Conservation (phyloP, 1,140 invertebrate species). For the Schmidtea mediterranea region DNA sequence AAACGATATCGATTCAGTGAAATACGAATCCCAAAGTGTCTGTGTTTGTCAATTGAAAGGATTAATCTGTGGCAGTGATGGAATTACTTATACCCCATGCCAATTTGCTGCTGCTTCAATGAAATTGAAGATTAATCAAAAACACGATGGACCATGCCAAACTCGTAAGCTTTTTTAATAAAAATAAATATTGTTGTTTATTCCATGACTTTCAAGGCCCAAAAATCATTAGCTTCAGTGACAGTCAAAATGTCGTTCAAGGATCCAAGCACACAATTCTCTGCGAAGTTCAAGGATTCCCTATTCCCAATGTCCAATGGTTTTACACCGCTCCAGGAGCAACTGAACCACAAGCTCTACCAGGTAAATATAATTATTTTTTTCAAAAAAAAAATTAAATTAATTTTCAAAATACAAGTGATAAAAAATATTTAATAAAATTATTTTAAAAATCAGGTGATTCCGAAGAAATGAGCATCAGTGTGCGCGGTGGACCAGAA, state of each 20-base stretch:
- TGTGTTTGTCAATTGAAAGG: not conserved
- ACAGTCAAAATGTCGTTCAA: not conserved
- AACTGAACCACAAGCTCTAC: too few species aligned
- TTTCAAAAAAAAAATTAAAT: not conserved
- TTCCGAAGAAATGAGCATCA: slow-evolving; percentile 2
- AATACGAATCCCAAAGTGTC: not conserved
- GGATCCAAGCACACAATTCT: not conserved
- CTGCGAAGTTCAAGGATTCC: slow-evolving; percentile 2
- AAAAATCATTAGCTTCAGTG: not conserved
- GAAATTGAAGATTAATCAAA: not conserved
- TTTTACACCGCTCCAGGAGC: not conserved
- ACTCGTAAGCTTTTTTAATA: not conserved
- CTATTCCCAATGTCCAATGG: not conserved
- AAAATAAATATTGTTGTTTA: not conserved
- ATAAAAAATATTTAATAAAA: too few species aligned
- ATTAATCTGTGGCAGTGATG: slow-evolving; percentile 1
- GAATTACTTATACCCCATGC: not conserved
- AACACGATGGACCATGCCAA: not conserved
- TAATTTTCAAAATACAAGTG: not conserved
- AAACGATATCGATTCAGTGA: not conserved
- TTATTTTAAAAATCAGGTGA: not conserved
- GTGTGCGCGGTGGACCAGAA: slow-evolving; percentile 1
- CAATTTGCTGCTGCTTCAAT: not conserved
- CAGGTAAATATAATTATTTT: too few species aligned
- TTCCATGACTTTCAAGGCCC: not conserved